Percentiles rank a stretch among this genome's conserved stretches.
phyloP scores from a whole-genome alignment of 2,113 vertebrate species.

The Hiodon tergisus region DNA sequence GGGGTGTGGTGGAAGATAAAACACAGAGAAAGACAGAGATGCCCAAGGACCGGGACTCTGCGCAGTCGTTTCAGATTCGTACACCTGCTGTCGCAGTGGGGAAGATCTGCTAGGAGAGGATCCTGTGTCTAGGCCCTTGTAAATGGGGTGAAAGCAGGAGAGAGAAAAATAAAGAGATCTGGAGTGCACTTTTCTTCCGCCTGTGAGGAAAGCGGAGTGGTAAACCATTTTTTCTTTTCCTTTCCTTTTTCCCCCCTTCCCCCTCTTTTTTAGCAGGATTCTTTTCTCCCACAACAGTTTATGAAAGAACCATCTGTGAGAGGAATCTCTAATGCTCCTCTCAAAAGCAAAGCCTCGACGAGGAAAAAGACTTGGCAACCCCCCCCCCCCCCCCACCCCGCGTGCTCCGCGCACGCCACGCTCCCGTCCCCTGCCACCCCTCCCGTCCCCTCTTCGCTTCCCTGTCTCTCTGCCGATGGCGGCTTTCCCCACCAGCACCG shows the following conservation, averaged over 20 bases:
- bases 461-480: conserved; percentile 40
- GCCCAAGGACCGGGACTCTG: neutral
- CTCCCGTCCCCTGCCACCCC: neutral
- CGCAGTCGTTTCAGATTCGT: neutral
- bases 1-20: neutral
- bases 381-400: conserved; percentile 17
- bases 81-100: conserved; percentile 41
- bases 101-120: conserved; percentile 64
- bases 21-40: conserved; percentile 55
- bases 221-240: conserved; percentile 51
- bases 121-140: conserved; percentile 63
- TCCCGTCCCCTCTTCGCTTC: conserved; percentile 24
- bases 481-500: conserved; percentile 53
- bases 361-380: conserved; percentile 60
- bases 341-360: conserved; percentile 66
- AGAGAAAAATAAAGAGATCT: neutral
- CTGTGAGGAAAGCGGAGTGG: conserved; percentile 69
- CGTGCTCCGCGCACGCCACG: neutral
- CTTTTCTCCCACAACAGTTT: conserved; percentile 75
- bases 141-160: conserved; percentile 53
- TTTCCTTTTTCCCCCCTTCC: conserved; percentile 4
- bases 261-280: conserved; percentile 64
- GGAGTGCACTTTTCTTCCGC: conserved; percentile 63
- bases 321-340: conserved; percentile 73
- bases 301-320: conserved; percentile 82